A percentile compares a stretch with the other conserved stretches of the same genome.
Conservation (phyloP, 2,113 vertebrate species). For the Paraplagusia blochii region DNA sequence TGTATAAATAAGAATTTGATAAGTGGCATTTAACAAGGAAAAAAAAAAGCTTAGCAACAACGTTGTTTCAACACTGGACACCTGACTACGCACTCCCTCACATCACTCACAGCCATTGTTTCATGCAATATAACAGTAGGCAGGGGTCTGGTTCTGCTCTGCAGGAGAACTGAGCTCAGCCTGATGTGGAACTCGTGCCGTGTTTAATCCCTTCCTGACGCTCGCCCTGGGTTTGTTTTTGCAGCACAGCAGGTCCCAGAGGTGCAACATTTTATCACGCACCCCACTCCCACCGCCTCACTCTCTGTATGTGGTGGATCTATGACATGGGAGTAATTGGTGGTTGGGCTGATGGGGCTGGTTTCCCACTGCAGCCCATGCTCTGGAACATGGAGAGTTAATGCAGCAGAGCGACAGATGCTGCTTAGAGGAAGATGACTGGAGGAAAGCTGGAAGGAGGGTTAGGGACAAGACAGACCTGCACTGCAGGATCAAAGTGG, state of each 20-base stretch:
- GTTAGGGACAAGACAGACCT: neutral
- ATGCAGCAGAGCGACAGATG: neutral
- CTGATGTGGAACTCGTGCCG: conserved; percentile 32
- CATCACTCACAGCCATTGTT: neutral
- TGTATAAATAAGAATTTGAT: too few species aligned
- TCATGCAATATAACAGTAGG: conserved; percentile 4
- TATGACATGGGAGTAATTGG: conserved; percentile 29
- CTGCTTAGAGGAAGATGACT: conserved; percentile 1
- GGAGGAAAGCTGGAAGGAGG: neutral
- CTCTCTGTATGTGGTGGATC: conserved; percentile 20
- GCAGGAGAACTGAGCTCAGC: conserved; percentile 6
- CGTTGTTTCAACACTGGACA: conserved; percentile 13
- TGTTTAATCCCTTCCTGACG: conserved; percentile 49
- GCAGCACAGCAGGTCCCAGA: conserved; percentile 40
- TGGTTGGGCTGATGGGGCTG: neutral
- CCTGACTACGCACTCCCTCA: conserved; percentile 6
- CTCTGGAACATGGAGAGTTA: conserved; percentile 3
- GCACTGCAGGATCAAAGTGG: conserved; percentile 2
- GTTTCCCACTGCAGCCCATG: neutral
- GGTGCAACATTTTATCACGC: conserved; percentile 28
- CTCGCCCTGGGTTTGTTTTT: conserved; percentile 38
- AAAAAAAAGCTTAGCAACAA: too few species aligned
- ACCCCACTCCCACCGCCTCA: neutral
- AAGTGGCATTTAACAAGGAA: too few species aligned
- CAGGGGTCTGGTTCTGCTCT: conserved; percentile 12